Base-by-base conservation (phyloP, 1,140 invertebrate genomes). In the Liolophura sinensis region DNA sequence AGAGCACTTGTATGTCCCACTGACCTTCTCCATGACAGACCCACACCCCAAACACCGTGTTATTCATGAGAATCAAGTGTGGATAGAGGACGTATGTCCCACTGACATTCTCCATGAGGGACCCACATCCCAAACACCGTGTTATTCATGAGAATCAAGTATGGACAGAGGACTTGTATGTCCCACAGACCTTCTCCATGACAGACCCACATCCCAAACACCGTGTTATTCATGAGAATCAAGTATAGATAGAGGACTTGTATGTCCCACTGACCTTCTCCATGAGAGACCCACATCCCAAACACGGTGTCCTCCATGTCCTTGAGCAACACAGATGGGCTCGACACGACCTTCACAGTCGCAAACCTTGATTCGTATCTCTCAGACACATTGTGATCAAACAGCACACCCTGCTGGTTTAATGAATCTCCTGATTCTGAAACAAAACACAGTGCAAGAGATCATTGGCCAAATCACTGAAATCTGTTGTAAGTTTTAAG, bases 271-370 rank as follows among this genome's bases (percentile, higher is more conserved):
- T 88, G 87, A 76, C 96, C 97, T 88, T 99, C 96, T 5, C 94
- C 96, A 79, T 99, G 97, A n/a, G 96, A 95, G 27, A 95, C 89
- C 96, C 96, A 99, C 68, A 97, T 91, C 16, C 96, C 96, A 27
- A 98, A 86, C 0, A 91, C 85, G 5, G 91, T 91, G 11, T 88
- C 90, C 64, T 91, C 89, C 95, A 99, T 97, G 7, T 89, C 93
- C 71, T 87, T 83, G 59, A 98, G 85, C 94, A 98, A 95, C 14
- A 98, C 91, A 0, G 93, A 85, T 1, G 90, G 88, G 24, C 89
- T 89, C 11, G 72, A 58, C 54, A 89, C 84, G 60, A 98, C 91
- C 72, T 86, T 89, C 0, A 98, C 91, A 0, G 92, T 92, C 24
- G 88, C 90, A 90, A 94, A 99, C 27, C 96, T 89, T 69, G 94